phyloP scores from a whole-genome alignment of 2,113 vertebrate genomes.

The Hippopotamus amphibius region DNA sequence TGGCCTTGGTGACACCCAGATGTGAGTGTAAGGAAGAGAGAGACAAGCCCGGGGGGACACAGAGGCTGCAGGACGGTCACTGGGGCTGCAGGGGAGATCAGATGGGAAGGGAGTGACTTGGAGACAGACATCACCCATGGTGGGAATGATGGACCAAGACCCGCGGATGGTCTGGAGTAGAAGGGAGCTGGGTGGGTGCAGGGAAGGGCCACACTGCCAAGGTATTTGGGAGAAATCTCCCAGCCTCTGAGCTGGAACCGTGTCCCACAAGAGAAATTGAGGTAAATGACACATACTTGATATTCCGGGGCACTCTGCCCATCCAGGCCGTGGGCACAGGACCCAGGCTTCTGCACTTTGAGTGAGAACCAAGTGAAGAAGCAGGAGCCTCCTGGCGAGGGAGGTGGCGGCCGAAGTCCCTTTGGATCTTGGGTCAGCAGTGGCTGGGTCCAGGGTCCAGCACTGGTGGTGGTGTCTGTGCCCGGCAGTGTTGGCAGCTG shows the following conservation, averaged over 20 bases:
- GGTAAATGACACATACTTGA: too few relatives aligned
- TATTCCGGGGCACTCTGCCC: background rate
- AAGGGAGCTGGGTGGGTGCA: too few relatives aligned
- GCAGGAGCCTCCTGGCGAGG: background rate
- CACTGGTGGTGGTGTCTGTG: rapidly evolving
- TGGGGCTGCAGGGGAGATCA: too few relatives aligned
- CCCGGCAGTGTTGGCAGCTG: rapidly evolving
- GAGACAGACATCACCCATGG: background rate
- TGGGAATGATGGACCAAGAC: background rate
- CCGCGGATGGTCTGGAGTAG: background rate
- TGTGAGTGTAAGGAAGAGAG: background rate
- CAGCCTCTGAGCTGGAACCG: background rate
- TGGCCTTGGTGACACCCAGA: background rate
- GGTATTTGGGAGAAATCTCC: background rate
- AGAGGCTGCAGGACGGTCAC: background rate
- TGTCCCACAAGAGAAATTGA: background rate
- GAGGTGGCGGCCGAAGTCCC: background rate
- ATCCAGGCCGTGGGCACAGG: background rate
- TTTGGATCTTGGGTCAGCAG: background rate
- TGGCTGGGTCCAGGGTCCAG: background rate
- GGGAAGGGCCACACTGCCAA: background rate
- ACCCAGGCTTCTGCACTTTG: background rate
- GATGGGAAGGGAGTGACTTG: background rate
- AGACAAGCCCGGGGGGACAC: rapidly evolving
- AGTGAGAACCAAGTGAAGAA: too few relatives aligned